A percentile compares a stretch with the other conserved stretches of the same genome.
Conservation (phyloP, 1,140 invertebrate genomes). For the Drosophila pachea region DNA sequence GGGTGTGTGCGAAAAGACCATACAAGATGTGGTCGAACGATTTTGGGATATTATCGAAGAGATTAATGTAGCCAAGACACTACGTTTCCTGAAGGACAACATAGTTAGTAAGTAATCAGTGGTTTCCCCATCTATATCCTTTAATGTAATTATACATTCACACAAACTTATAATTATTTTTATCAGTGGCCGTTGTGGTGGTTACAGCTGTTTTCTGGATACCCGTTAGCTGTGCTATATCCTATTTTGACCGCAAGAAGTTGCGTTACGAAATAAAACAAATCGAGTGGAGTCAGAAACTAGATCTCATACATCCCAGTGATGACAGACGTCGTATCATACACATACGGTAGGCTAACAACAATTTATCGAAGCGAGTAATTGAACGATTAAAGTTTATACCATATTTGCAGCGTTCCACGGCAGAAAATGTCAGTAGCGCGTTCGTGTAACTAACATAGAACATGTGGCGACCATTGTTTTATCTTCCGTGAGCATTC, state of each 20-base stretch:
- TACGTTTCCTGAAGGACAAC: constrained; percentile 91
- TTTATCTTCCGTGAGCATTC: constrained; percentile 63
- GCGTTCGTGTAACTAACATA: constrained; percentile 65
- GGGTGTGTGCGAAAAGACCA: constrained; percentile 96
- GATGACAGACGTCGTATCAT: constrained; percentile 82
- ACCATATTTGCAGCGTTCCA: constrained; percentile 67
- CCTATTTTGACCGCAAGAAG: constrained; percentile 87
- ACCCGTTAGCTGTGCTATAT: constrained; percentile 90
- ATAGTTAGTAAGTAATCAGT: constrained; percentile 84
- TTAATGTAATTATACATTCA: not conserved
- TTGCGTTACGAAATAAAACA: constrained; percentile 81
- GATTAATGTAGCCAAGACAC: constrained; percentile 95
- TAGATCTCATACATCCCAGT: constrained; percentile 83
- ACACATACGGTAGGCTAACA: constrained; percentile 80
- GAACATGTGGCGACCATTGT: constrained; percentile 35
- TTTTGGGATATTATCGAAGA: constrained; percentile 98
- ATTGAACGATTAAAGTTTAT: not conserved
- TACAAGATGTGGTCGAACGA: constrained; percentile 95
- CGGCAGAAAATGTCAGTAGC: constrained; percentile 78
- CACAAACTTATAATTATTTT: not conserved
- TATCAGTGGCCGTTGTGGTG: constrained; percentile 86
- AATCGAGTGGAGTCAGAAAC: constrained; percentile 81
- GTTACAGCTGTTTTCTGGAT: constrained; percentile 95
- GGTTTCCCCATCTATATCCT: not conserved
- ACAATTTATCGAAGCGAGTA: not conserved